These are phyloP conservation scores for Holacanthella duospinosa DNA, from an alignment of 2,888 invertebrate genomes.

Conservation along the genomic window DNA sequence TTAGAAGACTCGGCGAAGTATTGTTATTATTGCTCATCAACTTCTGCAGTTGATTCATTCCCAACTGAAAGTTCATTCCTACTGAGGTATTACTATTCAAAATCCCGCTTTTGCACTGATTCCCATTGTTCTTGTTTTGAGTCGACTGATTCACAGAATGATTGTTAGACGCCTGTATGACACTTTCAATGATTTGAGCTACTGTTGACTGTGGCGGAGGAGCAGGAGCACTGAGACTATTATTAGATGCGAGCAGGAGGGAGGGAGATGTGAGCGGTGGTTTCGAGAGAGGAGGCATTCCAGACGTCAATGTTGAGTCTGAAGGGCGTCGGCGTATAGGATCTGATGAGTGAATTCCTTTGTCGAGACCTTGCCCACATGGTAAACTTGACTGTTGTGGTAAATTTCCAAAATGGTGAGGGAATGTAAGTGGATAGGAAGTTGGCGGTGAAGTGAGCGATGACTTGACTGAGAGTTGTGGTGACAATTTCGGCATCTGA, in stretches of 20 bases:
- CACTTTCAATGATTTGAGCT: slow-evolving; percentile 37
- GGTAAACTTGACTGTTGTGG: slow-evolving; percentile 6
- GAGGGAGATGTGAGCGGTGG: slow-evolving; percentile 36
- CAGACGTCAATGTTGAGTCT: slow-evolving; percentile 4
- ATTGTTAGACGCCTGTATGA: slow-evolving; percentile 31
- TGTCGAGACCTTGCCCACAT: neutral
- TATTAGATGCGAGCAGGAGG: slow-evolving; percentile 27
- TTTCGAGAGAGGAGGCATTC: slow-evolving; percentile 33
- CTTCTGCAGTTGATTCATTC: neutral
- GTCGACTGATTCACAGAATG: slow-evolving; percentile 16
- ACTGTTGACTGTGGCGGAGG: slow-evolving; percentile 32
- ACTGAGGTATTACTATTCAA: neutral
- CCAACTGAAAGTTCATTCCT: neutral
- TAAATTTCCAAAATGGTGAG: slow-evolving; percentile 1
- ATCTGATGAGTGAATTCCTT: neutral
- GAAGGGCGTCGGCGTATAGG: neutral
- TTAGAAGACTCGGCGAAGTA: neutral
- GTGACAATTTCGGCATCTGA: slow-evolving; percentile 22
- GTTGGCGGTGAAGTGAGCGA: neutral
- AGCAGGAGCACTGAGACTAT: slow-evolving; percentile 23
- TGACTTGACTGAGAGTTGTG: slow-evolving; percentile 9
- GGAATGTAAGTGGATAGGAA: slow-evolving; percentile 10
- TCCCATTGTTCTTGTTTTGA: neutral
- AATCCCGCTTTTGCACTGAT: neutral
- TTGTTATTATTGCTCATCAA: neutral